phyloP scores from a whole-genome alignment of 2,113 vertebrate species.

The Paratilapia polleni region DNA sequence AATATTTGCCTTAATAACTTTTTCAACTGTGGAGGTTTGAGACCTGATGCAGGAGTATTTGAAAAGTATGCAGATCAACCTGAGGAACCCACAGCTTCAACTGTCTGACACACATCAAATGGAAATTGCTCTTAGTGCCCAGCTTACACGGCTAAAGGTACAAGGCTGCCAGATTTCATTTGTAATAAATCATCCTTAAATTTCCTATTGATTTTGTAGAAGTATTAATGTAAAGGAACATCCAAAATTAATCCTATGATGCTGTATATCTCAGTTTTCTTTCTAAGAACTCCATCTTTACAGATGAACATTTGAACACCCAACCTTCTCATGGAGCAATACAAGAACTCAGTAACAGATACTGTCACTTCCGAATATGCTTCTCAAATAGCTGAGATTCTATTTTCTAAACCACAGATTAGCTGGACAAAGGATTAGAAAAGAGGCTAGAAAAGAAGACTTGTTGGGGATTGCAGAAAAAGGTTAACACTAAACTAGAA shows the following conservation, averaged over 20 bases:
- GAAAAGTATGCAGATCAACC: not conserved
- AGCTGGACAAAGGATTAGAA: not conserved
- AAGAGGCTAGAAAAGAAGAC: not conserved
- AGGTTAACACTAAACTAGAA: no score
- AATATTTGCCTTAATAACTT: not conserved
- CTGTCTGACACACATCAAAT: not conserved
- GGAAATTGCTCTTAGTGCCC: not conserved
- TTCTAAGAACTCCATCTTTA: not conserved
- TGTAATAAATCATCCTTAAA: not conserved
- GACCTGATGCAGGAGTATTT: not conserved
- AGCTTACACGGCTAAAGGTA: not conserved
- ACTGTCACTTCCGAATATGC: accelerated
- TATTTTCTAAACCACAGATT: not conserved
- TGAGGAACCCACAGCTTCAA: not conserved
- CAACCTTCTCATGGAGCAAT: not conserved
- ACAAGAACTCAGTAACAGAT: accelerated
- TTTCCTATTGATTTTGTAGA: not conserved
- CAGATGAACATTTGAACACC: not conserved
- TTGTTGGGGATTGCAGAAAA: no score
- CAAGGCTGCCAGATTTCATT: not conserved
- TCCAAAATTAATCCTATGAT: not conserved
- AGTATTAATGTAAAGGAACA: not conserved
- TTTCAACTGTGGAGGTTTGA: not conserved
- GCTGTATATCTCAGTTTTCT: not conserved
- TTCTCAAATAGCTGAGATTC: accelerated